Percentiles rank a stretch among this genome's conserved stretches.
These are phyloP conservation scores for Marcusenius ussheri DNA, from an alignment of 2,113 vertebrate species.

Conservation along the genomic window DNA sequence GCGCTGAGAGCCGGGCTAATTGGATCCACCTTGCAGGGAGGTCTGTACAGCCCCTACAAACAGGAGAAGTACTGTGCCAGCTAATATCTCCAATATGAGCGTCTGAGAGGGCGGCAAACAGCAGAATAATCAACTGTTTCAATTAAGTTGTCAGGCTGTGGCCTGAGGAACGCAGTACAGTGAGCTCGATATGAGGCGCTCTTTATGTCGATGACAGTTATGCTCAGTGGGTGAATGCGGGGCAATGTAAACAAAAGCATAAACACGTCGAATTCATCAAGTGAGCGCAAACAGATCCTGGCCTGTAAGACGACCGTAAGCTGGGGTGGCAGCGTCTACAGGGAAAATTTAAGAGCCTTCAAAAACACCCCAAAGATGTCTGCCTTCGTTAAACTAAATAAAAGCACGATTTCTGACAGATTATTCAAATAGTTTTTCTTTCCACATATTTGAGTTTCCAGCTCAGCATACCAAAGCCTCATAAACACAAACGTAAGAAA, in stretches of 20 bases:
- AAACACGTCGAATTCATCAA: not conserved
- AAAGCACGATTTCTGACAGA: not conserved
- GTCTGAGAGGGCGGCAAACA: slow-evolving; percentile 16
- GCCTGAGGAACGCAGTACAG: slow-evolving; percentile 21
- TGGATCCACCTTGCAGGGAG: not conserved
- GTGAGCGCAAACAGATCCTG: not conserved
- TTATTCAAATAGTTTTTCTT: not conserved
- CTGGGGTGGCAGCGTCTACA: not conserved
- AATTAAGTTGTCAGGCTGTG: slow-evolving; percentile 36
- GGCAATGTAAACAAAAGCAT: not conserved
- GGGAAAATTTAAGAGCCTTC: not conserved
- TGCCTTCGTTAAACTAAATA: not conserved
- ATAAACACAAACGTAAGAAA: not conserved
- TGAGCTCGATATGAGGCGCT: slow-evolving; percentile 20
- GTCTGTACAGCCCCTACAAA: not conserved
- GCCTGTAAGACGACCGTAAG: not conserved
- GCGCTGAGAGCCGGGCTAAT: not conserved
- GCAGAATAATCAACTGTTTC: slow-evolving; percentile 33
- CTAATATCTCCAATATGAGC: not conserved
- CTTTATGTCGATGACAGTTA: slow-evolving; percentile 21
- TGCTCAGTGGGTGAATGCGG: slow-evolving; percentile 16
- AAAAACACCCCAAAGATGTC: not conserved
- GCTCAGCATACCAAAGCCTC: not conserved
- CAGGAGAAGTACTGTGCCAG: not conserved
- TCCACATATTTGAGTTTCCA: not conserved